A percentile compares a stretch with the other conserved stretches of the same genome.
These are phyloP conservation scores for Myoxocephalus aenaeus DNA, from an alignment of 2,797 vertebrate species.

Conservation along the genomic window DNA sequence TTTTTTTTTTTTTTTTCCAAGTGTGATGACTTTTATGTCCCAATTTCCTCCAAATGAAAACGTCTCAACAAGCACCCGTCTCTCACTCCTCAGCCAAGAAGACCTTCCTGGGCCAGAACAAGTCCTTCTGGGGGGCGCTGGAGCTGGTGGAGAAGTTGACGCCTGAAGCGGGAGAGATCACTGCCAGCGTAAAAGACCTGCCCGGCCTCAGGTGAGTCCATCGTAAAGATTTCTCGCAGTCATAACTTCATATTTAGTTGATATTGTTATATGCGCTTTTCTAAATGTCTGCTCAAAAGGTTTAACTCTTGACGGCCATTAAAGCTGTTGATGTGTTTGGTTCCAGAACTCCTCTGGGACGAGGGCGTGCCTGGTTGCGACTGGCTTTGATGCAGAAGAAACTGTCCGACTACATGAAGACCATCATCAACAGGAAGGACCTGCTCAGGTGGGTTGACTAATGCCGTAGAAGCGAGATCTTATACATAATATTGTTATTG, in stretches of 20 bases:
- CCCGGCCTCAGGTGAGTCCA: slow-evolving; percentile 94
- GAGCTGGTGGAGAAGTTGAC: slow-evolving; percentile 99
- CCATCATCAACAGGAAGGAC: slow-evolving; percentile 98
- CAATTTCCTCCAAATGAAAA: background rate
- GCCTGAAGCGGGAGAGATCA: slow-evolving; percentile 97
- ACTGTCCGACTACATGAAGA: slow-evolving; percentile 99
- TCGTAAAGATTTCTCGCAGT: background rate
- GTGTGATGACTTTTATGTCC: background rate
- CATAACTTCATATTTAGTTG: background rate
- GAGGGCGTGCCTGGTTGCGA: slow-evolving; percentile 97
- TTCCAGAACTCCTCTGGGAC: slow-evolving; percentile 92
- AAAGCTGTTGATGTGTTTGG: background rate
- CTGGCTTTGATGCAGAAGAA: slow-evolving; percentile 99
- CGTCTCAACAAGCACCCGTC: background rate
- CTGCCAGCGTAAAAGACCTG: slow-evolving; percentile 97
- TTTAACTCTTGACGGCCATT: background rate
- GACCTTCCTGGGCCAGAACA: slow-evolving; percentile 98
- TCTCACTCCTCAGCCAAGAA: slow-evolving; percentile 89
- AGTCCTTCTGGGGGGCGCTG: slow-evolving; percentile 98
- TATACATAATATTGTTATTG: background rate
- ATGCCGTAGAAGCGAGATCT: background rate
- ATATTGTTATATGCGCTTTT: background rate
- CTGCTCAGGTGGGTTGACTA: slow-evolving; percentile 89
- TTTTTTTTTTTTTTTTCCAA: no score
- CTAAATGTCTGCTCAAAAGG: background rate